phyloP scores from a whole-genome alignment of 2,888 invertebrate species.

The Andrena minutula region DNA sequence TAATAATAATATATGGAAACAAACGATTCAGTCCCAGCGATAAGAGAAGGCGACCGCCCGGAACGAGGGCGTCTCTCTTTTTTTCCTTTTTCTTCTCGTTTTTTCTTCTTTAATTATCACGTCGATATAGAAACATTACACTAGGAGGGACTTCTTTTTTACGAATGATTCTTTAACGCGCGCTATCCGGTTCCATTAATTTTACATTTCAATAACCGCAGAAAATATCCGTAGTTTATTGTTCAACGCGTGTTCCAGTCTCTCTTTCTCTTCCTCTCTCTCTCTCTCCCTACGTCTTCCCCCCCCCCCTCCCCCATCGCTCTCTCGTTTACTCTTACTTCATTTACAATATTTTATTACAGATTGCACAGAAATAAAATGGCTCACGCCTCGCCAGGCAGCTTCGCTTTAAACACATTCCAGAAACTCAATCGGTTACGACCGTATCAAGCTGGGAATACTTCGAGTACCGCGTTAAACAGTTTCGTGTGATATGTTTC shows the following conservation, averaged over 20 bases:
- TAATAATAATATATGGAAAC: neutral
- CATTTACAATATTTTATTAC: conserved; percentile 71
- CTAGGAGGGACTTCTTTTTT: conserved; percentile 52
- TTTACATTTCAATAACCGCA: conserved; percentile 55
- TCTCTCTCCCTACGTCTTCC: neutral
- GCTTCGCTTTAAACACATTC: conserved; percentile 56
- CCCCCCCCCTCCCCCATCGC: neutral
- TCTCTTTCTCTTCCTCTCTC: conserved; percentile 48
- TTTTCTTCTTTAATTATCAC: conserved; percentile 38
- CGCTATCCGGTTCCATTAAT: conserved; percentile 38
- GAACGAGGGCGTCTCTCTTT: conserved; percentile 19
- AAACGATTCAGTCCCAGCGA: conserved; percentile 56
- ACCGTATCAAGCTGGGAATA: conserved; percentile 73
- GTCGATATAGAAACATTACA: conserved; percentile 61
- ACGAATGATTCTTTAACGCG: conserved; percentile 33
- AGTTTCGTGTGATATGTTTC: conserved; percentile 72
- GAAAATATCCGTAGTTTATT: conserved; percentile 36
- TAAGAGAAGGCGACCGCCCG: conserved; percentile 51
- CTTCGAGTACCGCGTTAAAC: conserved; percentile 64
- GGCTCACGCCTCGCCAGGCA: conserved; percentile 67
- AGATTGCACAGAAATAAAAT: conserved; percentile 79
- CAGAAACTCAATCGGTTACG: conserved; percentile 68
- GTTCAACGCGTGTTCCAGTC: conserved; percentile 65
- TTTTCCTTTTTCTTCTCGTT: neutral
- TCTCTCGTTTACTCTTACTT: conserved; percentile 45